Evolutionary conservation across 1,140 invertebrate species (phyloP), one percentile per base, ranked within the genome.

Genomic region (Neotoxoptera formosana): DNA sequence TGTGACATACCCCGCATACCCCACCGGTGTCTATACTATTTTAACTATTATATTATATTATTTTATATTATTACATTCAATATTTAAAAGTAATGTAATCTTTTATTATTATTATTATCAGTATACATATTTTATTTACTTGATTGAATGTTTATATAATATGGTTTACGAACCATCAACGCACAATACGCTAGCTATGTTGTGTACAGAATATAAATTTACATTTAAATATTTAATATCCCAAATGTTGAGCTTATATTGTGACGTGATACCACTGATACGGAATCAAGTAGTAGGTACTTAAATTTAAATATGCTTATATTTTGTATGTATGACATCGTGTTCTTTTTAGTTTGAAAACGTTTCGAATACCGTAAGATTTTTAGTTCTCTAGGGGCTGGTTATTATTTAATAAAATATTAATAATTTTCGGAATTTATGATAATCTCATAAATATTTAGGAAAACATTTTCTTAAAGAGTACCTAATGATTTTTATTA

Each of bases 301-400:
- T n/a, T 67, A n/a, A 67, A 67, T 67, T 67, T 67, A 67, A 67
- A n/a, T 67, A 67, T n/a, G 30, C n/a, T 67, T 67, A 67, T 67
- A 17, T 67, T 14, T 67, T 67, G 30, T 11, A 67, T 67, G 60
- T 67, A 67, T 60, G 25, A 60, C 30, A 67, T 67, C 3, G 3
- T n/a, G 60, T 67, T 67, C 60, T 67, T 67, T 67, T n/a, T 67
- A 67, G 30, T 67, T 67, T n/a, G n/a, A 67, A 67, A 76, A 17
- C 14, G 30, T n/a, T 76, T n/a, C n/a, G n/a, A 76, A 76, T 76
- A 76, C 14, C 17, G 14, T n/a, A n/a, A n/a, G 14, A 76, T n/a
- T 76, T n/a, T 76, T 76, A 76, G 30, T 76, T 17, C 6, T 76
- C n/a, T n/a, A 20, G 51, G 7, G 60, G 4, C n/a, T 76, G 14